A percentile compares a stretch with the other conserved stretches of the same genome.
Evolutionary conservation across 2,113 vertebrate species (phyloP).

Genomic region (Talpa occidentalis): DNA sequence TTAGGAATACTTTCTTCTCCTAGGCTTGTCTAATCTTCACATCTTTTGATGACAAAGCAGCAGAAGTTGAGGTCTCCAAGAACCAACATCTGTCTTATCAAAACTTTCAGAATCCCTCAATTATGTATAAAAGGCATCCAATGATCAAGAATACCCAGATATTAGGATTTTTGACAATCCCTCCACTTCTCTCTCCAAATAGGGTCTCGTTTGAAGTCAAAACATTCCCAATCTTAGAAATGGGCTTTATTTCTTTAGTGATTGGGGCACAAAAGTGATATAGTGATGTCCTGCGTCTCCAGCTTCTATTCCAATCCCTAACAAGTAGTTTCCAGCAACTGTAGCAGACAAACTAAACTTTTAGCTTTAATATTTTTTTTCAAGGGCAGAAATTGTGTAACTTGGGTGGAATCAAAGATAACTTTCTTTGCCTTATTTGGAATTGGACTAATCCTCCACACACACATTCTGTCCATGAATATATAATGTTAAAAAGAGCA

Average conservation of each 20-base stretch:
- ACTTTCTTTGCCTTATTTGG: not conserved
- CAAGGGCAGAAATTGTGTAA: not conserved
- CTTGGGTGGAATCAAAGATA: not conserved
- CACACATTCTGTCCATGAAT: not conserved
- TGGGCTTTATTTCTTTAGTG: not conserved
- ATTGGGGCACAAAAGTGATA: too few relatives aligned
- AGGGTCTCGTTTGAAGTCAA: not conserved
- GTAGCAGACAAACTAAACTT: not conserved
- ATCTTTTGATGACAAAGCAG: not conserved
- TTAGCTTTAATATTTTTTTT: not conserved
- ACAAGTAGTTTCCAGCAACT: not conserved
- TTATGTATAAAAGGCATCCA: not conserved
- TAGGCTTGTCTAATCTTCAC: not conserved
- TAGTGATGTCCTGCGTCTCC: not conserved
- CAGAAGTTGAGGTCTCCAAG: conserved; percentile 10
- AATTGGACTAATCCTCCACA: not conserved
- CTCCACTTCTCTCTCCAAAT: not conserved
- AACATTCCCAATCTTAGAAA: not conserved
- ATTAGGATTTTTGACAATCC: not conserved
- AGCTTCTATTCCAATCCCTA: not conserved
- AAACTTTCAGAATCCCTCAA: not conserved
- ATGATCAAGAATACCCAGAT: conserved; percentile 28
- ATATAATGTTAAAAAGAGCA: not conserved
- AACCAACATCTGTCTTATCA: not conserved
- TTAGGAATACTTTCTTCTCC: not conserved